A percentile compares a stretch with the other conserved stretches of the same genome.
These are phyloP conservation scores for Caenorhabditis japonica DNA, from an alignment of 2,888 invertebrate genomes.

Conservation along the genomic window DNA sequence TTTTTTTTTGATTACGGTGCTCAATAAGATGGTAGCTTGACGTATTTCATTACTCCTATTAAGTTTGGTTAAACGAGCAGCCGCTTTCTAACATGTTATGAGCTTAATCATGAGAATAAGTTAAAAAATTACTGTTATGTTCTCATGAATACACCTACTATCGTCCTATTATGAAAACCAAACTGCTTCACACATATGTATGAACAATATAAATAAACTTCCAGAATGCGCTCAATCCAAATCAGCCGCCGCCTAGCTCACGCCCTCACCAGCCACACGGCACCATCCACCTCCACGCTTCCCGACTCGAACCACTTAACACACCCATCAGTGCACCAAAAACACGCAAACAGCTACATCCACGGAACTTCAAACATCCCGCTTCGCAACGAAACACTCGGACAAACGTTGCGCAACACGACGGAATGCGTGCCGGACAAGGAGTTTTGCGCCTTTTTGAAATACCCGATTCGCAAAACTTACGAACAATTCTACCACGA, in stretches of 20 bases:
- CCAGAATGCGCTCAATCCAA: slow-evolving; percentile 35
- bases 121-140: too few species aligned
- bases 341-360: slow-evolving; percentile 64
- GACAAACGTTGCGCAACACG: slow-evolving; percentile 68
- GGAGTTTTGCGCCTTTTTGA: slow-evolving; percentile 72
- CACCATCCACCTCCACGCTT: slow-evolving; percentile 13
- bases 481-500: slow-evolving; percentile 72
- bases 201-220: too few species aligned
- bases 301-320: slow-evolving; percentile 28
- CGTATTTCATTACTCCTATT: too few species aligned
- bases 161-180: too few species aligned
- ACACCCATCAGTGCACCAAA: slow-evolving; percentile 31
- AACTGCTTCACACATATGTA: too few species aligned
- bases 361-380: slow-evolving; percentile 70
- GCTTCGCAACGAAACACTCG: slow-evolving; percentile 71
- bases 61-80: too few species aligned
- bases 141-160: too few species aligned
- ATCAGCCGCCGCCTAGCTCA: slow-evolving; percentile 34
- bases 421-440: slow-evolving; percentile 68
- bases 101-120: too few species aligned
- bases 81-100: too few species aligned
- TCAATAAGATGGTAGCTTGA: too few species aligned
- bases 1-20: neutral
- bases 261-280: slow-evolving; percentile 25
- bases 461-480: slow-evolving; percentile 68